Base-by-base conservation (phyloP, 2,888 invertebrate genomes). In the Neocrepidodera transversa region DNA sequence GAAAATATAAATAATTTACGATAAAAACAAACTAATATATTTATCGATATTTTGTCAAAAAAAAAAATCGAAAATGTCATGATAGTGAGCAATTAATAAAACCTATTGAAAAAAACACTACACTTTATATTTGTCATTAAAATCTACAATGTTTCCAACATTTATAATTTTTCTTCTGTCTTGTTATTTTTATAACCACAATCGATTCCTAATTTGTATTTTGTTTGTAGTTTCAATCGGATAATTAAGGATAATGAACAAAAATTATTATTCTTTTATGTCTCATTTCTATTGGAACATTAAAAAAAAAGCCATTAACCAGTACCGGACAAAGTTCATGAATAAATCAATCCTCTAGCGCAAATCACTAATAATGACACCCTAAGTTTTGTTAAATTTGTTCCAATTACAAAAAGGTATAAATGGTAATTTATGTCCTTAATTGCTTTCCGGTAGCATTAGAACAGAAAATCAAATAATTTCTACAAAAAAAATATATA, bases 331-430 rank as follows among this genome's bases (percentile, higher is more conserved):
- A 26, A 32, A 45, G 17, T 53, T 53, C 18, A 54, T 54, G 16
- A 54, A 54, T 54, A 54, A 54, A 54, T 54, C 36, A 54, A 45
- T 23, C 18, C 16, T 45, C 36, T 7, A 45, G 36, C 54, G 54
- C 45, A 54, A 54, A 54, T 54, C 54, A 54, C 54, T 54, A 45
- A 54, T 54, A 54, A 54, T 54, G 26, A 54, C 47, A 43, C 28
- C 11, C 35, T 35, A 26, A 47, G 54, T 54, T n/a, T 45, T 54
- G 54, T 54, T 54, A 54, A 45, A 54, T 45, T 54, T 17, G 51
- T 54, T 45, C 45, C 54, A 54, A 54, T 54, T 54, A 53, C 54
- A 20, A 45, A 42, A 43, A 35, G 20, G 43, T 20, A 53, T 53
- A 43, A 54, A 35, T 54, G n/a, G 36, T 54, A 45, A 11, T 16